Evolutionary conservation across 2,888 invertebrate species (phyloP).

Genomic region (Mantis religiosa): DNA sequence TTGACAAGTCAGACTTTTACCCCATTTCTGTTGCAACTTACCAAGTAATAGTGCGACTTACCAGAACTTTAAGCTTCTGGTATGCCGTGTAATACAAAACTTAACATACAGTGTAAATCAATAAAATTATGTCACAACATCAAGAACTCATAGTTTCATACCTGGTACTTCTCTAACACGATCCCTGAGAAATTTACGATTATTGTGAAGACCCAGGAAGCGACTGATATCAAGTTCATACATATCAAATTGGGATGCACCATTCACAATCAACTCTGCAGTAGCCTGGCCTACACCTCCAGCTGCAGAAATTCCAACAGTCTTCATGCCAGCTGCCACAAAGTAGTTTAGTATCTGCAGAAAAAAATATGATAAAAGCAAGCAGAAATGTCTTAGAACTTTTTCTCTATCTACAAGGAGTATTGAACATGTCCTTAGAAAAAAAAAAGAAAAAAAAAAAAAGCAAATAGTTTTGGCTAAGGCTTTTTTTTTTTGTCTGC

Average conservation of each 20-base stretch:
- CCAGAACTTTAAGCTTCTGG: no score
- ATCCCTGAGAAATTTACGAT: conserved; percentile 85
- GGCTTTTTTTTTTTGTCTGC: no score
- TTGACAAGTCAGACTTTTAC: no score
- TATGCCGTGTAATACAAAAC: no score
- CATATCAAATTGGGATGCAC: conserved; percentile 76
- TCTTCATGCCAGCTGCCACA: conserved; percentile 94
- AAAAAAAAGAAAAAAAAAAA: no score
- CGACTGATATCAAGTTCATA: conserved; percentile 86
- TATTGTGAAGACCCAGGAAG: conserved; percentile 90
- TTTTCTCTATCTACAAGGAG: background rate
- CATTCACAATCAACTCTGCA: conserved; percentile 81
- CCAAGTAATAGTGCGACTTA: no score
- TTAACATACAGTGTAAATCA: no score
- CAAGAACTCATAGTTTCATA: conserved; percentile 32
- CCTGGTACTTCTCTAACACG: conserved; percentile 91
- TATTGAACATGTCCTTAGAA: no score
- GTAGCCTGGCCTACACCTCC: conserved; percentile 92
- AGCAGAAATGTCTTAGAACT: background rate
- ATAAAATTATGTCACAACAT: no score
- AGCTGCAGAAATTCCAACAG: conserved; percentile 90
- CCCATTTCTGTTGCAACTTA: no score
- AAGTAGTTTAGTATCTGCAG: conserved; percentile 79
- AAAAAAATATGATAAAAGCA: background rate
- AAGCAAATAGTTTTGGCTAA: no score